Base-by-base conservation (phyloP, 2,888 invertebrate genomes). In the Nesidiocoris tenuis region DNA sequence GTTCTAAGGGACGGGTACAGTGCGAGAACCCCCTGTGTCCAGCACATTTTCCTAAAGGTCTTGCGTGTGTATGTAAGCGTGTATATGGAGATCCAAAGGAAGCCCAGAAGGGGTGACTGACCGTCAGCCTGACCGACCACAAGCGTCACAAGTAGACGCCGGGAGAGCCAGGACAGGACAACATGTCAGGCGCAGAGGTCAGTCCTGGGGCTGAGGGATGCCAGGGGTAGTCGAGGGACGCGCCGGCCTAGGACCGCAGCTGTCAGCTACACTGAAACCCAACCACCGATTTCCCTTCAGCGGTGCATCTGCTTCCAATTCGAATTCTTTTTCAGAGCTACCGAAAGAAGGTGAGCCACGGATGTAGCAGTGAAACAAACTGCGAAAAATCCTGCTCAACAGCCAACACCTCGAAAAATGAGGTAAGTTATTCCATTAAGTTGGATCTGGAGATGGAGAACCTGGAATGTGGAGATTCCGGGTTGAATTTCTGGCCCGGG, bases 281-380 rank as follows among this genome's bases (percentile, higher is more conserved):
- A 39, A 3, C 39, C 39, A 3, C 3, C 12, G 12, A 39, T 39
- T 39, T 39, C 39, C 39, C 39, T 7, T 39, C 39, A 3, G 12
- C 39, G 39, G 12, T n/a, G 12, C 39, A 39, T 39, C 39, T 12
- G 5, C 39, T 7, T 39, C 39, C 39, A 39, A 39, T 39, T 39
- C 39, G 39, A 39, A 39, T 39, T 39, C 39, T 39, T n/a, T n/a
- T n/a, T n/a, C n/a, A n/a, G n/a, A n/a, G n/a, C n/a, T n/a, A n/a
- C n/a, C n/a, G n/a, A n/a, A n/a, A n/a, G n/a, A n/a, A n/a, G n/a
- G n/a, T n/a, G n/a, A n/a, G n/a, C n/a, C n/a, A n/a, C n/a, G n/a
- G 65, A 65, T 17, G 18, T 25, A 21, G 0, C 65, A 24, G 19
- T 65, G 39, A 65, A 65, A 25, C 65, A 23, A 65, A 65, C 24